Evolutionary conservation across 1,140 invertebrate species (phyloP), one percentile per base, ranked within the genome.

Genomic region (Drosophila tropicalis): DNA sequence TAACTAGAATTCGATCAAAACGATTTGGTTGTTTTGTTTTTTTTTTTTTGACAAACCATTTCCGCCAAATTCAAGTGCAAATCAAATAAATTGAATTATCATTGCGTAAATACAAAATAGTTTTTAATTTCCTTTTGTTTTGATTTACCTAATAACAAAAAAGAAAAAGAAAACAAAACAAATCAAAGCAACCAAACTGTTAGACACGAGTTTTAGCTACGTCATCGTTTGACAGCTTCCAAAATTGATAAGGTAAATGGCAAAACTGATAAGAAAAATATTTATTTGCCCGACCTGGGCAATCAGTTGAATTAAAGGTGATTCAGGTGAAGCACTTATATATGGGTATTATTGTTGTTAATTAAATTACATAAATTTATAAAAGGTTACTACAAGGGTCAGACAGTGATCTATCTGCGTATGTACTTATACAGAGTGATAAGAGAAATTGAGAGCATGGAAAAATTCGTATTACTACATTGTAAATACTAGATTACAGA

Each of bases 161-260:
- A 12, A 39, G n/a, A 39, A 39, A 39, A 39, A 39, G 12, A 39
- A 39, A 69, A 67, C 41, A 54, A 39, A 58, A 63, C 39, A 65
- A 72, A 62, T 62, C 19, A 70, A 64, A 68, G 34, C 51, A 36
- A 63, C 77, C 67, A 58, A 64, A 47, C 56, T 55, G 40, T 70
- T 58, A 51, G 41, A 39, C 70, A 70, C 74, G 65, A 58, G 62
- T 74, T 69, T 47, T 29, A 29, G 36, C 44, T 82, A 87, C 83
- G 82, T 85, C 79, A 85, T 68, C 19, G 47, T 22, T 56, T 51
- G 74, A 81, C 54, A 72, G 64, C 64, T 57, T 72, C 55, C 62
- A 41, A 13, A 25, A 19, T 13, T 57, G 71, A 63, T 66, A 77
- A 70, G 40, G 25, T 4, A 3, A 22, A 51, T 41, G 19, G 6